Percentiles rank a stretch among this genome's conserved stretches.
Evolutionary conservation across 2,797 vertebrate genomes (phyloP).

Genomic region (Paedocypris micromegethes): DNA sequence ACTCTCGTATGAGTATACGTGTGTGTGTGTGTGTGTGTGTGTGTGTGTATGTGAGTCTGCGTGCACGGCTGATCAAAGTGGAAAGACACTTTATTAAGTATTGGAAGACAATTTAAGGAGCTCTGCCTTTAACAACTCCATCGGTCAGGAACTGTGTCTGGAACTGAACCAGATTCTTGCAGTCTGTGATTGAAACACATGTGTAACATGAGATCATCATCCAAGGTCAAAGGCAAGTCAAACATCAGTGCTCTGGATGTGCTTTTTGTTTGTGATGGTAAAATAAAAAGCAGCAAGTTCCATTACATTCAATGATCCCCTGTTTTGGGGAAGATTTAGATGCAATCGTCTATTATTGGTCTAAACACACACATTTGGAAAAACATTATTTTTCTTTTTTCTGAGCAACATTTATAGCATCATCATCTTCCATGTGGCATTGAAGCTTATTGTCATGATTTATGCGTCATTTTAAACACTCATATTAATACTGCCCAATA

Average conservation of each 20-base stretch:
- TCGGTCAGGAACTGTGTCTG: conserved; percentile 27
- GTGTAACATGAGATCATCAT: conserved; percentile 33
- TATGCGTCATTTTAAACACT: too few species aligned
- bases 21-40: too few species aligned
- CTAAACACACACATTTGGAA: too few species aligned
- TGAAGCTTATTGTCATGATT: too few species aligned
- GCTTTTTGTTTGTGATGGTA: conserved; percentile 9
- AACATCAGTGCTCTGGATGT: conserved; percentile 16
- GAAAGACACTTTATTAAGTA: conserved; percentile 54
- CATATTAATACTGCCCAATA: too few species aligned
- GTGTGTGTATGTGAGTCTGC: too few species aligned
- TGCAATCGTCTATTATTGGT: not conserved
- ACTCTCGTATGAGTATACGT: too few species aligned
- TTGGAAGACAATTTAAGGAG: conserved; percentile 14
- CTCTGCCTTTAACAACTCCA: conserved; percentile 9
- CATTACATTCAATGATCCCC: conserved; percentile 3
- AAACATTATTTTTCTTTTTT: too few species aligned
- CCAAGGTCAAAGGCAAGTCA: conserved; percentile 30
- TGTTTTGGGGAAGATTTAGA: not conserved
- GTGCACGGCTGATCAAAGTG: conserved; percentile 50
- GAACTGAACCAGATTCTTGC: conserved; percentile 33
- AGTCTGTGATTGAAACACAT: conserved; percentile 24
- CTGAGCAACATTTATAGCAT: too few species aligned
- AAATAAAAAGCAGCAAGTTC: conserved; percentile 2
- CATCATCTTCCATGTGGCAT: too few species aligned